Conservation (phyloP, 1,140 invertebrate species). For the Scaptomyza graminum region DNA sequence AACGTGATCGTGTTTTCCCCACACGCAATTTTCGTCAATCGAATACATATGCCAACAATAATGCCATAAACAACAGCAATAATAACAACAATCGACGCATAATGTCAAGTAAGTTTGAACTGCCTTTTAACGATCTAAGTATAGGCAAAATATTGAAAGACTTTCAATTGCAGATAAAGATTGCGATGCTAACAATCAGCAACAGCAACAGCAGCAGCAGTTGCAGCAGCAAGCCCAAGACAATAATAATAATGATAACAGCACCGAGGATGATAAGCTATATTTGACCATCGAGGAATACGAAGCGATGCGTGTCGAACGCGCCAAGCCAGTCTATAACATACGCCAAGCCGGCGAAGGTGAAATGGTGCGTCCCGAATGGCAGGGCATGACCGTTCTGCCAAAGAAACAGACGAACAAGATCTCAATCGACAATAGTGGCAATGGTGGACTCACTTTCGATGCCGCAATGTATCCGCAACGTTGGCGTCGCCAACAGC, state of each 20-base stretch:
- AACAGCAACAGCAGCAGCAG: no score
- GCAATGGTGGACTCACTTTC: constrained; percentile 86
- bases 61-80: constrained; percentile 10
- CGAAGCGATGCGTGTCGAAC: constrained; percentile 89
- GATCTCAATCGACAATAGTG: not conserved
- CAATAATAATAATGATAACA: not conserved
- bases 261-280: constrained; percentile 85
- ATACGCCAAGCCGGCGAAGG: constrained; percentile 95
- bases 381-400: constrained; percentile 90
- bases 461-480: constrained; percentile 91
- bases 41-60: not conserved
- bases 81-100: constrained; percentile 6
- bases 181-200: not conserved
- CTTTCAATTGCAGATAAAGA: no score
- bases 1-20: no score
- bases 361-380: constrained; percentile 90
- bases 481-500: constrained; percentile 92
- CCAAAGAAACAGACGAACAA: constrained; percentile 26
- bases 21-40: no score
- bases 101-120: constrained; percentile 94
- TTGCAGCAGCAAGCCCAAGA: no score
- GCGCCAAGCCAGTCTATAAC: constrained; percentile 92
- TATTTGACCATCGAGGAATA: constrained; percentile 94
- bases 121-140: no score
- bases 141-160: no score